These are phyloP conservation scores for Cephalopachus bancanus DNA, from an alignment of 2,797 vertebrate species.

Conservation along the genomic window DNA sequence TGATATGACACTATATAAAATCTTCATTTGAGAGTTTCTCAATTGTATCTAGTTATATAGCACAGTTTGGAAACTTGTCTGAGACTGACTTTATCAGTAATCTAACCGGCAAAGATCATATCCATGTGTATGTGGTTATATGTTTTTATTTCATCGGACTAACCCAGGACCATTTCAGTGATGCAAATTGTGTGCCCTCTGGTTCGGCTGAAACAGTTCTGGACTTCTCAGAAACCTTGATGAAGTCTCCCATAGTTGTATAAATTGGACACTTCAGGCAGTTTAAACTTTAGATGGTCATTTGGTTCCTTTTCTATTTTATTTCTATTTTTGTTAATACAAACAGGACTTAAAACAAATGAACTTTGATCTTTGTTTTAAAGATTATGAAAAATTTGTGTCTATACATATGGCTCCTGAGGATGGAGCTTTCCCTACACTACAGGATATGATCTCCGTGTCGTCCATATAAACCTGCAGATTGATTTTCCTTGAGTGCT, in stretches of 20 bases:
- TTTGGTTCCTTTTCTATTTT: constrained; percentile 89
- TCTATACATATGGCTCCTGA: constrained; percentile 44
- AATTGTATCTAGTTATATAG: constrained; percentile 91
- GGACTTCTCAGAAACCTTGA: constrained; percentile 72
- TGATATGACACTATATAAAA: constrained; percentile 91
- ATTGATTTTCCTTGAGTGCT: constrained; percentile 96
- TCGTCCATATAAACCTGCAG: constrained; percentile 86
- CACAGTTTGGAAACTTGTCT: constrained; percentile 91
- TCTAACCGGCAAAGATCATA: constrained; percentile 93
- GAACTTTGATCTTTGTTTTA: constrained; percentile 86
- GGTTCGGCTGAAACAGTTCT: constrained; percentile 76
- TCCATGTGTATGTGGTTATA: constrained; percentile 88
- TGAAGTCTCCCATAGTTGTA: constrained; percentile 83
- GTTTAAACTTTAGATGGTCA: constrained; percentile 88
- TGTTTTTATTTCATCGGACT: constrained; percentile 84
- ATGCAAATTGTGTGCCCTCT: constrained; percentile 84
- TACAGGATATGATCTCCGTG: constrained; percentile 92
- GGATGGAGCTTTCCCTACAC: constrained; percentile 87
- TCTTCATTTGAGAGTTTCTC: constrained; percentile 91
- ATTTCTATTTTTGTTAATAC: constrained; percentile 85
- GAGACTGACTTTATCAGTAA: constrained; percentile 88
- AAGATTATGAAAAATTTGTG: constrained; percentile 77
- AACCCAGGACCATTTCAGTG: constrained; percentile 82
- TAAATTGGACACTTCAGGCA: constrained; percentile 86
- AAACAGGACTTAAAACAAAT: constrained; percentile 80